phyloP scores from a whole-genome alignment of 2,888 invertebrate genomes.

The Catocala sponsa region DNA sequence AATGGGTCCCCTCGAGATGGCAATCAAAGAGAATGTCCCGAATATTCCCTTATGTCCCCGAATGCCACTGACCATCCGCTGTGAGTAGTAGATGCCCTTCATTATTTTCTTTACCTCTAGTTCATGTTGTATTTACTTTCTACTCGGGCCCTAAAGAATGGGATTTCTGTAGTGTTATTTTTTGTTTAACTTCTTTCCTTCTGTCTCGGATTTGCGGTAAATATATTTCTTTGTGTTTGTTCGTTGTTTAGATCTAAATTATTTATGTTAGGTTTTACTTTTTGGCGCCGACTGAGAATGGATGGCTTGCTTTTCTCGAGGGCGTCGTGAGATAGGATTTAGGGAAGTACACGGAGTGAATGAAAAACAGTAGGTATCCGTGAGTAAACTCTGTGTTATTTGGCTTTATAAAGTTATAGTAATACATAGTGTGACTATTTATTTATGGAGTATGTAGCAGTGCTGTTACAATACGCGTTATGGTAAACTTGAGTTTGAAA shows the following conservation, averaged over 20 bases:
- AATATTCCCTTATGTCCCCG: conserved; percentile 24
- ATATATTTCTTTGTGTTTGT: conserved; percentile 19
- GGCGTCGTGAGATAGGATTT: conserved; percentile 20
- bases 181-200: conserved; percentile 34
- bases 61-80: conserved; percentile 34
- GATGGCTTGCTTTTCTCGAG: conserved; percentile 12
- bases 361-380: conserved; percentile 1
- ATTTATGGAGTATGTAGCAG: background rate
- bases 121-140: conserved; percentile 33
- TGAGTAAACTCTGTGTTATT: background rate
- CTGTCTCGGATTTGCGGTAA: conserved; percentile 30
- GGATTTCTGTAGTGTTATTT: conserved; percentile 41
- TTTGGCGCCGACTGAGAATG: conserved; percentile 12
- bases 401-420: background rate
- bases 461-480: background rate
- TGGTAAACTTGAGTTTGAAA: too few relatives aligned
- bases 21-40: conserved; percentile 49
- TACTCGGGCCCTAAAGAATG: conserved; percentile 24
- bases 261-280: conserved; percentile 22
- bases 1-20: conserved; percentile 49
- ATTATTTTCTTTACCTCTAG: conserved; percentile 50
- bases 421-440: too few relatives aligned
- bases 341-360: conserved; percentile 4
- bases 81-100: conserved; percentile 47
- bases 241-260: conserved; percentile 24